Conservation (phyloP, 2,797 vertebrate genomes). For the Enteromius trimaculatus region DNA sequence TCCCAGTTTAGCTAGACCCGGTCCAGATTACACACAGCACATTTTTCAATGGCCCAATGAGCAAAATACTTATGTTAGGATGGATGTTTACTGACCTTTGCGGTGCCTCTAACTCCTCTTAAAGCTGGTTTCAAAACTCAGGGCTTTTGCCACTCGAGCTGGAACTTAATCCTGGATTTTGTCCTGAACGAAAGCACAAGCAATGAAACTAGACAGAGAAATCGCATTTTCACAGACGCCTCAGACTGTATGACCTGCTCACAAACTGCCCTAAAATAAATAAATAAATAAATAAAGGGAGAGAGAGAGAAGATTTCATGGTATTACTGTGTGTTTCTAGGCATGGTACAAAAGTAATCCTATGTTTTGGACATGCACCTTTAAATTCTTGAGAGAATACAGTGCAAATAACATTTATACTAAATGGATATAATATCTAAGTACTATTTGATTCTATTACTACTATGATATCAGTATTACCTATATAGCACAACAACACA, state of each 20-base stretch:
- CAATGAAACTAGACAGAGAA: conserved; percentile 24
- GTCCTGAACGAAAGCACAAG: conserved; percentile 18
- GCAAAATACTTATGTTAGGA: conserved; percentile 6
- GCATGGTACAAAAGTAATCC: background rate
- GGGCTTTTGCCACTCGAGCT: conserved; percentile 34
- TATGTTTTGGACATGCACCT: background rate
- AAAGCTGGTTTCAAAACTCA: conserved; percentile 43
- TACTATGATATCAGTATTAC: background rate
- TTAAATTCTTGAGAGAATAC: background rate
- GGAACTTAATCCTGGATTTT: conserved; percentile 49
- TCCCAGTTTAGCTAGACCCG: conserved; percentile 40
- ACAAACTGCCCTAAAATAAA: background rate
- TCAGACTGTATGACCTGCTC: background rate
- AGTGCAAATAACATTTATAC: background rate
- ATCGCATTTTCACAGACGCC: conserved; percentile 14
- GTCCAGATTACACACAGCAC: conserved; percentile 25
- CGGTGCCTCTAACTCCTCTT: conserved; percentile 26
- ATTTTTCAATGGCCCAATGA: conserved; percentile 27
- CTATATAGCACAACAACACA: background rate
- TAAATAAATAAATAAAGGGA: background rate
- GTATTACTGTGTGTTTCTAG: background rate
- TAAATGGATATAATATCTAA: background rate
- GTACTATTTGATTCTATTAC: background rate
- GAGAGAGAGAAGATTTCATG: background rate
- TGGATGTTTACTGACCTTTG: conserved; percentile 41